Conservation (phyloP, 35 echinoderm and acorn worm genomes). For the Stichopus chloronotus region DNA sequence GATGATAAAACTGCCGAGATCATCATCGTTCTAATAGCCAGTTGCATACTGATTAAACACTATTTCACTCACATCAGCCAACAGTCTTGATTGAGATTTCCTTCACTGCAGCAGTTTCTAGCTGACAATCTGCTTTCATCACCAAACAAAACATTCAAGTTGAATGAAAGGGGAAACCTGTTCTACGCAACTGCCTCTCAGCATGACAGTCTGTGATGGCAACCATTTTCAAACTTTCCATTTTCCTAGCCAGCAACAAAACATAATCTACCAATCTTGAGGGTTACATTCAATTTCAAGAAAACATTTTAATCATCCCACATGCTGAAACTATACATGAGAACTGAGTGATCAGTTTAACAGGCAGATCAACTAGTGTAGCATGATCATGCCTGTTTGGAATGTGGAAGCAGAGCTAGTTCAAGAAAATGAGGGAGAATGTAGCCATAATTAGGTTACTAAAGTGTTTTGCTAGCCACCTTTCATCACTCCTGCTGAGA, state of each 20-base stretch:
- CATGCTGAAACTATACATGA: neutral
- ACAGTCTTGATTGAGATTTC: constrained; percentile 17
- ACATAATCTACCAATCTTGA: neutral
- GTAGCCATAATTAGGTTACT: constrained; percentile 41
- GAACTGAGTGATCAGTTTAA: neutral
- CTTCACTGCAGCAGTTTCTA: neutral
- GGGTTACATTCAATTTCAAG: neutral
- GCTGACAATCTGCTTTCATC: constrained; percentile 10
- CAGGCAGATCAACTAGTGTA: neutral
- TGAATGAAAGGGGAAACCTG: constrained; percentile 15
- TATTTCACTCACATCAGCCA: neutral
- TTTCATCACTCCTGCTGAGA: constrained; percentile 49
- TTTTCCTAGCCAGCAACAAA: neutral
- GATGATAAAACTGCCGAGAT: constrained; percentile 33
- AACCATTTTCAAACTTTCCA: constrained; percentile 12
- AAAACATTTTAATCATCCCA: constrained; percentile 49
- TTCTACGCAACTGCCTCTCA: constrained; percentile 37
- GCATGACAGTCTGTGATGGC: constrained; percentile 40
- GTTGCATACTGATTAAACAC: neutral
- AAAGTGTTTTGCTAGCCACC: constrained; percentile 16
- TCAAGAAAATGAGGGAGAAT: neutral
- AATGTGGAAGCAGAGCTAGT: neutral
- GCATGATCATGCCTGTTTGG: neutral
- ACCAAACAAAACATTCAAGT: constrained; percentile 23
- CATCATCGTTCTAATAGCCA: constrained; percentile 41